Percentiles rank a stretch among this genome's conserved stretches.
Evolutionary conservation across 2,797 vertebrate genomes (phyloP).

Genomic region (Typhlichthys eigenmanni): DNA sequence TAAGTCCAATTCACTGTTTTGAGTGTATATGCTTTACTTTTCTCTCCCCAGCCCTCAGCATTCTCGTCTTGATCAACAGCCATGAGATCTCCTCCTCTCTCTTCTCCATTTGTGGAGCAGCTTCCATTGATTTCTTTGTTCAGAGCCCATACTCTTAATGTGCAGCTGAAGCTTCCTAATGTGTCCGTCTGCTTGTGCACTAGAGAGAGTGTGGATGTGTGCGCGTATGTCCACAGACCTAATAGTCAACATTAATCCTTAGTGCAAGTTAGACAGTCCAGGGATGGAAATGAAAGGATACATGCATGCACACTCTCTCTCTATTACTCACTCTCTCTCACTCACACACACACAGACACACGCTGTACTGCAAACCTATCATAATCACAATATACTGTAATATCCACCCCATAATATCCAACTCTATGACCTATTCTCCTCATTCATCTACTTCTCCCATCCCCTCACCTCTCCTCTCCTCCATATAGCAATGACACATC

Average conservation of each 20-base stretch:
- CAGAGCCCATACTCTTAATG: conserved; percentile 45
- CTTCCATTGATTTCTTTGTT: conserved; percentile 51
- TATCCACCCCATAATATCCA: conserved; percentile 47
- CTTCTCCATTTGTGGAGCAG: conserved; percentile 40
- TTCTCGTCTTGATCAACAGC: conserved; percentile 20
- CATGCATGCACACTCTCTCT: conserved; percentile 12
- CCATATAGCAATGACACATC: conserved; percentile 61
- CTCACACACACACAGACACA: conserved; percentile 16
- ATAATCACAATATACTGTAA: conserved; percentile 52
- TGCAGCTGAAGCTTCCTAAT: conserved; percentile 34
- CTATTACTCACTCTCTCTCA: conserved; percentile 6
- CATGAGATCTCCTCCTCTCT: conserved; percentile 18
- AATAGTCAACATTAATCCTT: conserved; percentile 40
- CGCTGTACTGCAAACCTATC: conserved; percentile 54
- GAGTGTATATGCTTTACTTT: neutral
- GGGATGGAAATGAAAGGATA: conserved; percentile 28
- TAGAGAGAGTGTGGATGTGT: conserved; percentile 3
- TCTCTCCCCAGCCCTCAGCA: neutral
- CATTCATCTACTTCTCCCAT: conserved; percentile 3
- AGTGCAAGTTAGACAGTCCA: conserved; percentile 22
- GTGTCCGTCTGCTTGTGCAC: conserved; percentile 36
- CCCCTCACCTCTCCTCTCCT: conserved; percentile 39
- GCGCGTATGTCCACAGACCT: conserved; percentile 7
- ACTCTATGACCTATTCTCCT: conserved; percentile 34
- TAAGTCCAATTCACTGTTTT: too few relatives aligned